A percentile compares a stretch with the other conserved stretches of the same genome.
Evolutionary conservation across 1,140 invertebrate species (phyloP).

Genomic region (Nylanderia fulva): DNA sequence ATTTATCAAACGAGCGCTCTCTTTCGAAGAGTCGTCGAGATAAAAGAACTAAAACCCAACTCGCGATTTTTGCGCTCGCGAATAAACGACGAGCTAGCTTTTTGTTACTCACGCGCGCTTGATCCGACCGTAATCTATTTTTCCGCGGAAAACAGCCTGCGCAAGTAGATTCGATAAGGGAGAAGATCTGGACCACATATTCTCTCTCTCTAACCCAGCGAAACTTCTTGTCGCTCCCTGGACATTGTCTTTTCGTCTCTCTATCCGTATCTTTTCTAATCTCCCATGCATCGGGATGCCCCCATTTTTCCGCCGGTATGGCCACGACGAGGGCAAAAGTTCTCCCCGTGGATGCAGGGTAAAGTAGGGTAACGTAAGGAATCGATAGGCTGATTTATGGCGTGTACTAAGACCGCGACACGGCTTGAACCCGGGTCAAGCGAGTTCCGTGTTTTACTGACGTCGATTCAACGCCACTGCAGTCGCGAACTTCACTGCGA

Average conservation of each 20-base stretch:
- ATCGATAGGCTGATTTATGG: constrained; percentile 81
- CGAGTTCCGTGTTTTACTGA: constrained; percentile 71
- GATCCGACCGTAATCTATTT: constrained; percentile 58
- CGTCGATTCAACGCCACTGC: constrained; percentile 62
- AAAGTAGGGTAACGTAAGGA: constrained; percentile 41
- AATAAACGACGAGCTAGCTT: constrained; percentile 51
- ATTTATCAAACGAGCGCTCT: constrained; percentile 45
- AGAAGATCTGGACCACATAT: constrained; percentile 23
- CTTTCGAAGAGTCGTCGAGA: constrained; percentile 42
- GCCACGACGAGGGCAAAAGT: constrained; percentile 56
- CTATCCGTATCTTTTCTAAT: constrained; percentile 5
- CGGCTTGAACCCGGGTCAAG: constrained; percentile 72
- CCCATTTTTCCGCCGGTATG: constrained; percentile 57
- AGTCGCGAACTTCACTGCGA: constrained; percentile 10
- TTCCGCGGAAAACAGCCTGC: constrained; percentile 48
- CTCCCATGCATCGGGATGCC: constrained; percentile 45
- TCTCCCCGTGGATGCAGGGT: constrained; percentile 28
- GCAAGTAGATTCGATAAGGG: constrained; percentile 65
- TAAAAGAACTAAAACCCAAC: constrained; percentile 39
- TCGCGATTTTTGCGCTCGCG: constrained; percentile 45
- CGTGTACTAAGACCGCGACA: constrained; percentile 67
- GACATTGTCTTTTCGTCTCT: not conserved
- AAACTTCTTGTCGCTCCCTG: constrained; percentile 62
- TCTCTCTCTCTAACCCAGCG: not conserved
- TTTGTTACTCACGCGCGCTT: constrained; percentile 33